Conservation (phyloP, 2,888 invertebrate species). For the Gonocerus acuteangulatus region DNA sequence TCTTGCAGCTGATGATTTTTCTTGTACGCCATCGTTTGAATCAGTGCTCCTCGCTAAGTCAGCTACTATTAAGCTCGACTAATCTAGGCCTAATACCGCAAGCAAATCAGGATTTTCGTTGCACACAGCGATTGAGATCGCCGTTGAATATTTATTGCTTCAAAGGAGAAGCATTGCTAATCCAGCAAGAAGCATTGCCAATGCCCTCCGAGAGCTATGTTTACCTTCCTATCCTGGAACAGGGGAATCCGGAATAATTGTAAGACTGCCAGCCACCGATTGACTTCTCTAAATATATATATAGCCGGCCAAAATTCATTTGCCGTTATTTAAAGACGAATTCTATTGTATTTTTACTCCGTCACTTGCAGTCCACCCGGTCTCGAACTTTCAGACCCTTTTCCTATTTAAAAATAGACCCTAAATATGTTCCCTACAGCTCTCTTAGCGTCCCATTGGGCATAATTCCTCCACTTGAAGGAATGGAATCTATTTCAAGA, state of each 20-base stretch:
- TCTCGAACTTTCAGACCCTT: slow-evolving; percentile 16
- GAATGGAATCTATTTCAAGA: not conserved
- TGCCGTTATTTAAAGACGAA: slow-evolving; percentile 19
- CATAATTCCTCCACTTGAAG: slow-evolving; percentile 4
- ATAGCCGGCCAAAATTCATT: slow-evolving; percentile 21
- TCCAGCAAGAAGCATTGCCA: too few relatives aligned
- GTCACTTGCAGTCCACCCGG: slow-evolving; percentile 13
- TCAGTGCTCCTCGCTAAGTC: too few relatives aligned
- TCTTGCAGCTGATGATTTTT: too few relatives aligned
- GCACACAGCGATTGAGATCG: too few relatives aligned
- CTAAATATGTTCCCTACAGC: slow-evolving; percentile 17
- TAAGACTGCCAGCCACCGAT: slow-evolving; percentile 13
- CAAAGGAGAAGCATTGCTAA: too few relatives aligned
- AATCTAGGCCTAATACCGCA: too few relatives aligned
- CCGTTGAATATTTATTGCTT: too few relatives aligned
- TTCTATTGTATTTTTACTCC: slow-evolving; percentile 18
- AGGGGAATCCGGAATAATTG: slow-evolving; percentile 19
- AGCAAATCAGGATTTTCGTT: too few relatives aligned
- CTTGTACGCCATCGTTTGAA: too few relatives aligned
- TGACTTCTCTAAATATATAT: slow-evolving; percentile 11
- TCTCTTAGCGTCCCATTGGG: slow-evolving; percentile 4
- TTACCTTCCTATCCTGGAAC: too few relatives aligned
- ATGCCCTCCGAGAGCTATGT: too few relatives aligned
- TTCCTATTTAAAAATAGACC: slow-evolving; percentile 20
- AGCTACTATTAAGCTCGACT: too few relatives aligned